These are phyloP conservation scores for Lycocerus yunnanus DNA, from an alignment of 2,888 invertebrate species.

Conservation along the genomic window DNA sequence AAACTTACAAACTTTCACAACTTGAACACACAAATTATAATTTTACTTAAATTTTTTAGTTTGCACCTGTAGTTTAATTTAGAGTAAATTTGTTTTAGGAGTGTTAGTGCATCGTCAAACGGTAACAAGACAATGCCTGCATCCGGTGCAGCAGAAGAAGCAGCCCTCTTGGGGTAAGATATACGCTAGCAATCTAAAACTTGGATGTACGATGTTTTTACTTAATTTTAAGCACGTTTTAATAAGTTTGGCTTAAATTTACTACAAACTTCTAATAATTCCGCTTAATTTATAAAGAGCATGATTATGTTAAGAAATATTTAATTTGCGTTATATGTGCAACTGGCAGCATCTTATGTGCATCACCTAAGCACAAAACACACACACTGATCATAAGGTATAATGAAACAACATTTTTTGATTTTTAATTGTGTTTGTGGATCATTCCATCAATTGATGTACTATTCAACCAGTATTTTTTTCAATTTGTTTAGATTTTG, in stretches of 20 bases:
- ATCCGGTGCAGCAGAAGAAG: slow-evolving; percentile 77
- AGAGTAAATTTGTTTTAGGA: slow-evolving; percentile 48
- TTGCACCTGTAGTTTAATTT: slow-evolving; percentile 23
- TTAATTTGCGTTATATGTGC: neutral
- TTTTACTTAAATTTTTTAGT: neutral
- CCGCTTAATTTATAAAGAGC: neutral
- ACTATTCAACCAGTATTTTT: neutral
- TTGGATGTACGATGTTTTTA: neutral
- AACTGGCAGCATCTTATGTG: neutral
- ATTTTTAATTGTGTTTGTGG: neutral
- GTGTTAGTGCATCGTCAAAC: slow-evolving; percentile 52
- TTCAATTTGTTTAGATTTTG: neutral
- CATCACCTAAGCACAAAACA: neutral
- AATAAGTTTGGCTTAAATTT: neutral
- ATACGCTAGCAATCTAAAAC: neutral
- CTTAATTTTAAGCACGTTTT: neutral
- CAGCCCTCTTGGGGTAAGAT: slow-evolving; percentile 86
- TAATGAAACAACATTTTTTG: neutral
- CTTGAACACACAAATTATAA: neutral
- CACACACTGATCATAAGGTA: neutral
- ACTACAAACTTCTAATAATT: neutral
- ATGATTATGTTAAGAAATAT: neutral
- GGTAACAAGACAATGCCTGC: slow-evolving; percentile 68
- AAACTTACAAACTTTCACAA: neutral
- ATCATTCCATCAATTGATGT: neutral